These are phyloP conservation scores for Sphecodes monilicornis DNA, from an alignment of 2,888 invertebrate genomes.

Conservation along the genomic window DNA sequence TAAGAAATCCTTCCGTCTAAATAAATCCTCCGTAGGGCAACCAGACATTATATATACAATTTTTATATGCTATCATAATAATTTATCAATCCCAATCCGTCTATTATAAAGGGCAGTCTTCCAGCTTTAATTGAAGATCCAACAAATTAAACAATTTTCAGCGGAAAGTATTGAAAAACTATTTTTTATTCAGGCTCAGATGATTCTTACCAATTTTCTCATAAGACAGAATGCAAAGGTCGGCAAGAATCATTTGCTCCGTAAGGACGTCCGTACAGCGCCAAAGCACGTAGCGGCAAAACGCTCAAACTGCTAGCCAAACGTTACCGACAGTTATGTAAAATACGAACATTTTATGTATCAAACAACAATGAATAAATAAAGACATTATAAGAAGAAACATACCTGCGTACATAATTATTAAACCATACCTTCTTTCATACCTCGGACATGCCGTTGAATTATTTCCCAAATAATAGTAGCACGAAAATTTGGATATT, in stretches of 20 bases:
- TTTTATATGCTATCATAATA: not conserved
- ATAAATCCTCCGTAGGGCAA: not conserved
- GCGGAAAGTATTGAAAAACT: not conserved
- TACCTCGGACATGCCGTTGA: too few species aligned
- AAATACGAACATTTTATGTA: too few species aligned
- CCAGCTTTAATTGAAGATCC: not conserved
- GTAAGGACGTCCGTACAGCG: not conserved
- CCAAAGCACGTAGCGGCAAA: too few species aligned
- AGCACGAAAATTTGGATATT: too few species aligned
- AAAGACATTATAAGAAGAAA: too few species aligned
- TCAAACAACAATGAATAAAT: too few species aligned
- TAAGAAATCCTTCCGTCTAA: not conserved
- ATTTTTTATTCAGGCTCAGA: not conserved
- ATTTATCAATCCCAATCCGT: not conserved
- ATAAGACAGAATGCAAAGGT: too few species aligned
- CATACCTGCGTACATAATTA: too few species aligned
- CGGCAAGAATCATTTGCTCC: not conserved
- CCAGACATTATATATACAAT: not conserved
- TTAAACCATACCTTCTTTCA: too few species aligned
- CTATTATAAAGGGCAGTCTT: not conserved
- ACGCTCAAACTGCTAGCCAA: not conserved
- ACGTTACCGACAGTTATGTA: not conserved
- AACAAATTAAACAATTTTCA: not conserved
- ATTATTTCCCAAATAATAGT: too few species aligned
- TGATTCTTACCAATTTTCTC: not conserved